These are phyloP conservation scores for Pachydiplax longipennis DNA, from an alignment of 2,888 invertebrate genomes.

Conservation along the genomic window DNA sequence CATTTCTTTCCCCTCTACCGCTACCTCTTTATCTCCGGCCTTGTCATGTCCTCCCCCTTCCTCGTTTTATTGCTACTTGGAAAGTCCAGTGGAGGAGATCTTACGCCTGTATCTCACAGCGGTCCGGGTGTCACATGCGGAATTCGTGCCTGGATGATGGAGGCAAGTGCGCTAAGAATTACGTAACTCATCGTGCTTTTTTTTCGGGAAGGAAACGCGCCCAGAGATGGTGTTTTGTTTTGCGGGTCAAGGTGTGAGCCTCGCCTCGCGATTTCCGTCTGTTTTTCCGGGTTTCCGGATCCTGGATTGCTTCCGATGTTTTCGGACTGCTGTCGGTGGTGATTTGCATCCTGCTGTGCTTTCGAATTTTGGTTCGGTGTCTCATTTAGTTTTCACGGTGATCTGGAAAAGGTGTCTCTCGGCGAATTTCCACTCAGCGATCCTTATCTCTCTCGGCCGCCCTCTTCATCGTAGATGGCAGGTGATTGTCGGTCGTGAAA, in stretches of 20 bases:
- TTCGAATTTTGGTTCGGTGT: too few species aligned
- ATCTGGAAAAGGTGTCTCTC: too few species aligned
- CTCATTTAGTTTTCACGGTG: too few species aligned
- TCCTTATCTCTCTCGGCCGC: too few species aligned
- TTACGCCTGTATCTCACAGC: not conserved
- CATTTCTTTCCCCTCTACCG: not conserved
- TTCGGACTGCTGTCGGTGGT: too few species aligned
- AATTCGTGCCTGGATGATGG: not conserved
- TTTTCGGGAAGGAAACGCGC: not conserved
- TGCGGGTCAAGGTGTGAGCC: not conserved
- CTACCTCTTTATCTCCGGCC: not conserved
- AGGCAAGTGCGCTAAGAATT: not conserved
- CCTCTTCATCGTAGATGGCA: too few species aligned
- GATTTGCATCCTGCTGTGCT: too few species aligned
- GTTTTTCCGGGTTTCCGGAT: not conserved
- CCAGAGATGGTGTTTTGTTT: not conserved
- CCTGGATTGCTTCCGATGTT: too few species aligned
- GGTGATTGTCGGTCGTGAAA: too few species aligned
- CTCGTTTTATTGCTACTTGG: not conserved
- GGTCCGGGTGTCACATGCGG: not conserved
- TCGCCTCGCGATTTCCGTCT: not conserved
- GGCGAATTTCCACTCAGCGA: too few species aligned
- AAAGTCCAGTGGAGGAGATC: not conserved
- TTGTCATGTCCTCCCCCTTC: not conserved
- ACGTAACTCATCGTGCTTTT: not conserved